Base-by-base conservation (phyloP, 2,113 vertebrate genomes). In the Spizaetus ornatus region DNA sequence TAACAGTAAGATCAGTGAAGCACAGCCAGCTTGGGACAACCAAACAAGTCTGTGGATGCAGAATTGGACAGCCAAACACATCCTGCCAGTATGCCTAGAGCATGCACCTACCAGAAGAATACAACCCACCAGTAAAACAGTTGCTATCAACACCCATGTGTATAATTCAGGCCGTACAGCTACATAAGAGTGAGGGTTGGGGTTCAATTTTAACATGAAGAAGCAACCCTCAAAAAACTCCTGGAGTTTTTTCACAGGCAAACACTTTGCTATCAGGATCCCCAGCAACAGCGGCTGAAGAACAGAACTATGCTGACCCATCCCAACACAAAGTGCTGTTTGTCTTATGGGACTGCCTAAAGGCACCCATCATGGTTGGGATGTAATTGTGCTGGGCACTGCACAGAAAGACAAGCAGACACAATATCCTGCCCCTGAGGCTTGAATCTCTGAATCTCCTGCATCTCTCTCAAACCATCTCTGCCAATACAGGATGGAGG, bases 41-140 rank as follows among this genome's bases (percentile, higher is more conserved):
- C 73, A 80, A 93, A 92, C 78, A 89, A 87, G 78, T 82, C 91
- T 89, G 69, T 89, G 77, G 66, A 93, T 93, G 86, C 58, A 45
- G 61, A 89, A 71, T 6, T 92, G 77, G 70, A 72, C 13, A 18
- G 81, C 69, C 78, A 85, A 89, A 25, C 25, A 48, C n/a, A 48
- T 36, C 40, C 77, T 86, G 70, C 73, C 83, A 91, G 56, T 29
- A 79, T 27, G 86, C 67, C 90, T 90, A 82, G 47, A 83, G 73
- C 69, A 32, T 29, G 31, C 52, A 87, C 12, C 61, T 95, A 79
- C 66, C 61, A 69, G 84, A 84, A 73, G 84, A 91, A 93, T 65
- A 80, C 56, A 96, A 52, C 34, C 31, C 20, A 18, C 43, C 61
- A 59, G 61, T 72, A 89, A 78, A 83, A 47, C 36, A 29, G 65